Conservation (phyloP, 2,888 invertebrate species). For the Arrhopalites spinosus region DNA sequence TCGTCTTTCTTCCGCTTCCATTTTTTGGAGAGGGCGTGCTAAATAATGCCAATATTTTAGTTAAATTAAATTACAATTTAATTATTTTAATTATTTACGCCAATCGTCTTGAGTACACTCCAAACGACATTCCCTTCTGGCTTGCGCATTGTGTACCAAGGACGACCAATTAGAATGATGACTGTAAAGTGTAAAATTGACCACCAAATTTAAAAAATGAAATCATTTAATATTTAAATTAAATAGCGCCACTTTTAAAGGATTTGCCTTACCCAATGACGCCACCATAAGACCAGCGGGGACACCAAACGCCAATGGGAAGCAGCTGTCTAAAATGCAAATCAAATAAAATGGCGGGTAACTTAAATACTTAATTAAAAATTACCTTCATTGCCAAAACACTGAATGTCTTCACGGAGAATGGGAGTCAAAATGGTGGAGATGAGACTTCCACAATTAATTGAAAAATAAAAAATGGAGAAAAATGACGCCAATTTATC, state of each 20-base stretch:
- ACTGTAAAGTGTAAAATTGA: constrained; percentile 62
- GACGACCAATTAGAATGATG: constrained; percentile 72
- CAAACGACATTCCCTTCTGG: constrained; percentile 75
- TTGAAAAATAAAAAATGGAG: constrained; percentile 91
- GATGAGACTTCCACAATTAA: constrained; percentile 70
- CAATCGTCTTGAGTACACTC: constrained; percentile 71
- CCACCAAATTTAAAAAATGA: neutral
- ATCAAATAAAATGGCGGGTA: too few relatives aligned
- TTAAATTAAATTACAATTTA: neutral
- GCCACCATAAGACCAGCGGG: constrained; percentile 43
- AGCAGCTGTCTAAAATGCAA: constrained; percentile 36
- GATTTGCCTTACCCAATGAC: constrained; percentile 37
- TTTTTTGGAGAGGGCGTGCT: constrained; percentile 60
- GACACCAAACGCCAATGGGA: constrained; percentile 43
- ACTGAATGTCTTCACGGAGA: constrained; percentile 65
- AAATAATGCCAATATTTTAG: neutral
- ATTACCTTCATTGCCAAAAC: constrained; percentile 36
- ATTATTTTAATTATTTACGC: constrained; percentile 62
- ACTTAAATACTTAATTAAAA: too few relatives aligned
- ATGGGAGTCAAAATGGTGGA: constrained; percentile 76
- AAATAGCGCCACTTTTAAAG: neutral
- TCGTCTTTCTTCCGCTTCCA: constrained; percentile 59
- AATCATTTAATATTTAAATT: neutral
- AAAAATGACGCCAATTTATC: constrained; percentile 82
- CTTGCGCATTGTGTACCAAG: constrained; percentile 71